Evolutionary conservation across 2,888 invertebrate species (phyloP).

Genomic region (Aphidius colemani): DNA sequence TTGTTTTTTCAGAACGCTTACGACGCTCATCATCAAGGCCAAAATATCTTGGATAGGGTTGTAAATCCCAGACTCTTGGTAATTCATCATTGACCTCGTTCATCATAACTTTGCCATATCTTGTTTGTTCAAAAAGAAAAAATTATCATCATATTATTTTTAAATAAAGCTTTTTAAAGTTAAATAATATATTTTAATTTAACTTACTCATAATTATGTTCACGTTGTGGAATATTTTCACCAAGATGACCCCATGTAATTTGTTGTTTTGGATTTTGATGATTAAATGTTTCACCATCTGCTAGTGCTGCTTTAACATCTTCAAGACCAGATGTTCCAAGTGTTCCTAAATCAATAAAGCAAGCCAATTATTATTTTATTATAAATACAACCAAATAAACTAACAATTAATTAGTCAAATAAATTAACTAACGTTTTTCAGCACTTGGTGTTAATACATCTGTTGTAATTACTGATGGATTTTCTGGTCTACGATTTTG

Average conservation of each 20-base stretch:
- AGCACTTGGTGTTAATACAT: slow-evolving; percentile 37
- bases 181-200: background rate
- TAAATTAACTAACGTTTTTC: slow-evolving; percentile 48
- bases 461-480: slow-evolving; percentile 30
- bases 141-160: background rate
- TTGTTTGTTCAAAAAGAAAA: slow-evolving; percentile 21
- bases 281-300: slow-evolving; percentile 40
- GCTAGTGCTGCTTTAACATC: slow-evolving; percentile 42
- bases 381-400: background rate
- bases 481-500: slow-evolving; percentile 51
- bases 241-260: slow-evolving; percentile 39
- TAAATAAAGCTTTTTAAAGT: background rate
- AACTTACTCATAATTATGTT: slow-evolving; percentile 50
- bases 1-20: slow-evolving; percentile 47
- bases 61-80: slow-evolving; percentile 43
- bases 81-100: slow-evolving; percentile 46
- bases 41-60: slow-evolving; percentile 46
- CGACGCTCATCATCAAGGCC: slow-evolving; percentile 46
- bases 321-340: slow-evolving; percentile 49
- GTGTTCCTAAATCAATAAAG: slow-evolving; percentile 40
- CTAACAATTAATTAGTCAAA: slow-evolving; percentile 12
- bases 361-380: background rate
- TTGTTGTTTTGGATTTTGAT: slow-evolving; percentile 37
- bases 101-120: slow-evolving; percentile 49
- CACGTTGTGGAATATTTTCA: slow-evolving; percentile 39